Evolutionary conservation across 2,888 invertebrate genomes (phyloP).

Genomic region (Brachylomia viminalis): DNA sequence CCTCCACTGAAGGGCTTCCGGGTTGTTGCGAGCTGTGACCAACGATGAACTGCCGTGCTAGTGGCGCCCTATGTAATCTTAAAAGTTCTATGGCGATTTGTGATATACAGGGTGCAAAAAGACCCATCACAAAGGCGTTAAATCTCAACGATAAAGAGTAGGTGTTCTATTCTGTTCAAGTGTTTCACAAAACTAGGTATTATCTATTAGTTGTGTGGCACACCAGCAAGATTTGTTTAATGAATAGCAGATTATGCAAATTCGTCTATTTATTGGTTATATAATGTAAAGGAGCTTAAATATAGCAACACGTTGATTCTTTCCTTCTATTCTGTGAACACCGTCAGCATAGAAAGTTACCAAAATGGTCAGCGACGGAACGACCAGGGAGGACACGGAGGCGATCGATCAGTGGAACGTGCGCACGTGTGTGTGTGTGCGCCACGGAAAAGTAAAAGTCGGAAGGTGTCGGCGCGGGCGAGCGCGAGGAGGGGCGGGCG

Average conservation of each 20-base stretch:
- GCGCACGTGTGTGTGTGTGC: conserved; percentile 55
- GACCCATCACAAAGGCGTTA: neutral
- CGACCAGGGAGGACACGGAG: conserved; percentile 25
- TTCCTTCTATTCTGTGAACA: neutral
- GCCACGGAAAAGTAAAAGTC: conserved; percentile 86
- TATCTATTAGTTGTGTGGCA: no score
- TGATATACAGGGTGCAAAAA: neutral
- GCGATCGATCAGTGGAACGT: conserved; percentile 50
- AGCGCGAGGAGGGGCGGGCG: conserved; percentile 44
- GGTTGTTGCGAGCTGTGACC: neutral
- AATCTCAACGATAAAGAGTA: neutral
- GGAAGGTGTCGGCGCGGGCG: conserved; percentile 73
- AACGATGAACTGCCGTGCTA: neutral
- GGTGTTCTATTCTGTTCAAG: neutral
- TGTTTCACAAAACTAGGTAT: neutral
- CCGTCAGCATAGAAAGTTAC: conserved; percentile 44
- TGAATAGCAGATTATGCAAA: neutral
- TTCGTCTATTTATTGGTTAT: neutral
- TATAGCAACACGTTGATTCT: neutral
- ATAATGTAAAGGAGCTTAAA: neutral
- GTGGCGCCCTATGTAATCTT: no score
- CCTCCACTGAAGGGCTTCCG: neutral
- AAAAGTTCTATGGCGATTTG: neutral
- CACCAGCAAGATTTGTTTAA: neutral
- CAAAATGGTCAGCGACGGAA: conserved; percentile 27